Evolutionary conservation across 2,113 vertebrate genomes (phyloP), one percentile per base, ranked within the genome.

Genomic region (Chloebia gouldiae): DNA sequence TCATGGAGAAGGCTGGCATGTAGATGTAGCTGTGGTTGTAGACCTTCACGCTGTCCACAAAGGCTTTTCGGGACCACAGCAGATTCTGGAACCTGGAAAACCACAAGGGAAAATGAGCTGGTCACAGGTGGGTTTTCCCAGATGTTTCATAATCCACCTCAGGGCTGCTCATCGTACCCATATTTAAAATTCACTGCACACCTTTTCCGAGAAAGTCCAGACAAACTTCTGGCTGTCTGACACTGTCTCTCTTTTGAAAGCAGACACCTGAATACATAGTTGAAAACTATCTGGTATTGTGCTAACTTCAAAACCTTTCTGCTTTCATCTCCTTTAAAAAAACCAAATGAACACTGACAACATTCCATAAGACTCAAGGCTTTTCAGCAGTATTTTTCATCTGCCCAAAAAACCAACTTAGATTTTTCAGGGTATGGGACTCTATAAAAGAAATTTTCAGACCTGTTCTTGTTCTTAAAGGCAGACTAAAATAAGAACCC

Each of bases 1-100:
- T 99, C 99, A 99, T 99, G 13, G 99, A 99, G 97, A 99, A 99
- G 7, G 99, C 99, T 10, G 99, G 99, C 98, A 99, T 99, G 96
- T 99, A 99, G 94, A 99, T 98, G 94, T 98, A 99, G 97, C 99
- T 99, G 64, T 98, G 98, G 87, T 99, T 99, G 40, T 99, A 99
- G 13, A 97, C 98, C 96, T 99, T 99, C 97, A 99, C 98, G 2
- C 97, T 98, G 61, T 99, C 98, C 92, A 99, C 99, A 83, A 99
- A 99, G 0, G 97, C 94, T 90, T 98, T 99, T 37, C 99, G 98
- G 17, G 99, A 99, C 99, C 99, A 99, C 35, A 99, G 97, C 21
- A 99, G 98, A 65, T 98, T 99, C 98, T 99, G 99, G 96, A 99
- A 99, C 93, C 99, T 99, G 95, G 54, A 59, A 84, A 70, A 95